A percentile compares a stretch with the other conserved stretches of the same genome.
phyloP scores from a whole-genome alignment of 2,888 invertebrate genomes.

The Strigamia transsilvanica region DNA sequence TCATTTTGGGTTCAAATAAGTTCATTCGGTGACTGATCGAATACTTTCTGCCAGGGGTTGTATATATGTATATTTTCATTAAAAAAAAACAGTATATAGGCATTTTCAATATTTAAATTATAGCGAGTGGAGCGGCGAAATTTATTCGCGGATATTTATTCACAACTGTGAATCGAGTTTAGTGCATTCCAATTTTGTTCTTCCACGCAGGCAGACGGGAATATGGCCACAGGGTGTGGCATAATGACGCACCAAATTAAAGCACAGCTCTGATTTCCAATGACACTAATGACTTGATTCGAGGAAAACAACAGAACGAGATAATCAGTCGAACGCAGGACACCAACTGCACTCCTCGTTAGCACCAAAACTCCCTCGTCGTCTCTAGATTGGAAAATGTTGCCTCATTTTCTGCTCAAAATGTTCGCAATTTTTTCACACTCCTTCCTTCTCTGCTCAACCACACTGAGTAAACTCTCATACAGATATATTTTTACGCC shows the following conservation, averaged over 20 bases:
- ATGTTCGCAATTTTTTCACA: not conserved
- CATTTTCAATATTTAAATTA: constrained; percentile 1
- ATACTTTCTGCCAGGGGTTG: no score
- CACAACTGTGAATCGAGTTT: constrained; percentile 33
- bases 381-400: constrained; percentile 41
- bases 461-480: not conserved
- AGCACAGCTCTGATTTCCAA: constrained; percentile 45
- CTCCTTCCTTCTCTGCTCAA: not conserved
- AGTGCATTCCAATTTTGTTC: constrained; percentile 40
- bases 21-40: no score
- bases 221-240: constrained; percentile 47
- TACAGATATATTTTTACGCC: not conserved
- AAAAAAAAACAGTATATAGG: not conserved
- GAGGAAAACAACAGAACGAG: constrained; percentile 45
- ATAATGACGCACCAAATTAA: constrained; percentile 49
- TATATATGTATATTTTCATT: not conserved
- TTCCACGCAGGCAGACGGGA: constrained; percentile 30
- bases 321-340: constrained; percentile 44
- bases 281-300: constrained; percentile 47
- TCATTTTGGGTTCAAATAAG: no score
- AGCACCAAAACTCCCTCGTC: constrained; percentile 46
- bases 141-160: constrained; percentile 24
- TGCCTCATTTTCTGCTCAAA: constrained; percentile 43
- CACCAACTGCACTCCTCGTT: constrained; percentile 37
- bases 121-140: not conserved